Evolutionary conservation across 2,888 invertebrate species (phyloP), one percentile per base, ranked within the genome.

Genomic region (Syrphus vitripennis): DNA sequence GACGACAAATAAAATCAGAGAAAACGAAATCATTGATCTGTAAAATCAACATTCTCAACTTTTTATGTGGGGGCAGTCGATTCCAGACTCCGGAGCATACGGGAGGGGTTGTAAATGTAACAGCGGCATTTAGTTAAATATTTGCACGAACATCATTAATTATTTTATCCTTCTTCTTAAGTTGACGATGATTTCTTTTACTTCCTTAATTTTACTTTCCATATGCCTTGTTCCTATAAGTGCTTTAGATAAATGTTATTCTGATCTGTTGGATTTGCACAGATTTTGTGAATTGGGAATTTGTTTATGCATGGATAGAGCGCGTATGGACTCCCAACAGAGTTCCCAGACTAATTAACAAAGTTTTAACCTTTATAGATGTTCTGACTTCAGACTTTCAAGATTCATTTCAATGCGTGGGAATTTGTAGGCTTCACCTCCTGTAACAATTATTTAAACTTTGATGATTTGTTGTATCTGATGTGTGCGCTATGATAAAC

Each of bases 131-230:
- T 57, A 65, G 65, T 82, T 82, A 86, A n/a, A 86, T 86, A 86
- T 86, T 86, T 86, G 82, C 82, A 82, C 86, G 72, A 78, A 86
- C 82, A 82, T 86, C 86, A 86, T 86, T 86, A 86, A 86, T 86
- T 86, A 69, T 69, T 42, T 42, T 57, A 37, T 70, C 70, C 70
- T 55, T 81, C 72, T 74, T 69, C 19, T 24, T 40, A 21, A 40
- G 40, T 61, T 37, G 40, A 61, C 26, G 40, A 40, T 37, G 40
- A 61, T 16, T 61, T 40, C 45, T 14, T 29, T 53, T 40, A n/a
- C 16, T 26, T 29, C 16, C 24, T n/a, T 16, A 24, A 14, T n/a
- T 59, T n/a, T n/a, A n/a, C n/a, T n/a, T n/a, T n/a, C n/a, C n/a
- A n/a, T n/a, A n/a, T n/a, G n/a, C 14, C 37, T 59, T 34, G 10